Evolutionary conservation across 2,797 vertebrate species (phyloP), one percentile per base, ranked within the genome.

Genomic region (Muraenolepis orangiensis): DNA sequence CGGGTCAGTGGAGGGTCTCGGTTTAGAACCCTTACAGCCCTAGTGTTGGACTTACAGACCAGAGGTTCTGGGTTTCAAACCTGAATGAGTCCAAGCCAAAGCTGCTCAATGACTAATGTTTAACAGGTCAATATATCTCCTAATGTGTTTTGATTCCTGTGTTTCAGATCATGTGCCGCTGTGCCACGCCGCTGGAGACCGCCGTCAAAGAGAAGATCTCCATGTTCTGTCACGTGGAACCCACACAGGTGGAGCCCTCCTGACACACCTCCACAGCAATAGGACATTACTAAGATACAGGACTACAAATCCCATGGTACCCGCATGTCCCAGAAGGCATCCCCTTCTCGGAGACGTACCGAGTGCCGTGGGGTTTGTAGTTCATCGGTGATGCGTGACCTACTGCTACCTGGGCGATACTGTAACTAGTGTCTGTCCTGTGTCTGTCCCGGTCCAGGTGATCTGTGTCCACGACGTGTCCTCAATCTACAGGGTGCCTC

Each of bases 201-300:
- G 92, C 95, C 0, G 96, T 98, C 32, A 99, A 99, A 84, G 97
- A 99, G 88, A 99, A 99, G 87, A 99, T 99, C 88, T 99, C 98
- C 18, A 98, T 99, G 97, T 99, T 99, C 86, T 99, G 98, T 89
- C 98, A 99, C 0, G 98, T 99, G 64, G 95, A 97, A 85, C 96
- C 98, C 40, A 94, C 96, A 74, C 97, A 99, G 94, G 98, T 98
- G 32, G 83, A 30, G 26, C 26, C 66, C 16, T 18, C 66, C 4
- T 13, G 30, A 67, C 28, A 30, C 12, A 0, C 28, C 26, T 28
- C 61, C 32, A 40, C 6, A 13, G 46, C 20, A 51, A 36, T 26
- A 70, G 3, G 36, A 38, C n/a, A 42, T 14, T 18, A 57, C 51
- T 11, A 64, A 64, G 23, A 10, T n/a, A 23, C 51, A 57, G 57